phyloP scores from a whole-genome alignment of 2,888 invertebrate species.

The Diplolepis rosae region DNA sequence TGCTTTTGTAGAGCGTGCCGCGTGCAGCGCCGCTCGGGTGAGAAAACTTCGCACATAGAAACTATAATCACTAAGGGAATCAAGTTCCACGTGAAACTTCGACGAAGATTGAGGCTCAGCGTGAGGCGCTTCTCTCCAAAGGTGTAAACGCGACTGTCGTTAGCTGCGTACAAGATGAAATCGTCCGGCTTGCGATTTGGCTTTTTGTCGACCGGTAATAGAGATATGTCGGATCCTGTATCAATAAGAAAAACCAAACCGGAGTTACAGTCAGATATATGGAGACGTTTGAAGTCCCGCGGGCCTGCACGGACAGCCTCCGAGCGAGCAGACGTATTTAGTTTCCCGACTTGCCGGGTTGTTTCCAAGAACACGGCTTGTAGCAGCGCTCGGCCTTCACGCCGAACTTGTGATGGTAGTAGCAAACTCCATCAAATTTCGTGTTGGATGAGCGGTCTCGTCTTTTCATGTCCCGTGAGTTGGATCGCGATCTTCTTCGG shows the following conservation, averaged over 20 bases:
- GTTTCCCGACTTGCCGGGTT: constrained; percentile 18
- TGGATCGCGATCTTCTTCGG: too few relatives aligned
- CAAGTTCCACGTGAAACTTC: constrained; percentile 26
- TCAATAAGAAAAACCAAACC: not conserved
- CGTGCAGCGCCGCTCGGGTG: too few relatives aligned
- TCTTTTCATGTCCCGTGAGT: not conserved
- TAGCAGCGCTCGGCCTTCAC: not conserved
- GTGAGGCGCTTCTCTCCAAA: not conserved
- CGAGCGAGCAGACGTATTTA: constrained; percentile 25
- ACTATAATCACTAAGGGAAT: too few relatives aligned
- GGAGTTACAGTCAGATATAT: not conserved
- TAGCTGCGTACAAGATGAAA: constrained; percentile 28
- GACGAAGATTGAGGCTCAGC: constrained; percentile 14
- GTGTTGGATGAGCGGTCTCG: not conserved
- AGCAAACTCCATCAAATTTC: not conserved
- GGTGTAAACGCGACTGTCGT: constrained; percentile 5
- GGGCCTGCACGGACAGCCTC: not conserved
- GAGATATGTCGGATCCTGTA: not conserved
- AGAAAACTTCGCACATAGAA: too few relatives aligned
- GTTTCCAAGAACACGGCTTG: not conserved
- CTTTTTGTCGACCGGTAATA: not conserved
- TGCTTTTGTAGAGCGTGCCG: too few relatives aligned
- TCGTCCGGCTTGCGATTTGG: not conserved
- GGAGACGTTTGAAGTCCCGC: not conserved
- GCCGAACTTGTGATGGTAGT: not conserved